These are phyloP conservation scores for Lasius platythorax DNA, from an alignment of 2,888 invertebrate genomes.

Conservation along the genomic window DNA sequence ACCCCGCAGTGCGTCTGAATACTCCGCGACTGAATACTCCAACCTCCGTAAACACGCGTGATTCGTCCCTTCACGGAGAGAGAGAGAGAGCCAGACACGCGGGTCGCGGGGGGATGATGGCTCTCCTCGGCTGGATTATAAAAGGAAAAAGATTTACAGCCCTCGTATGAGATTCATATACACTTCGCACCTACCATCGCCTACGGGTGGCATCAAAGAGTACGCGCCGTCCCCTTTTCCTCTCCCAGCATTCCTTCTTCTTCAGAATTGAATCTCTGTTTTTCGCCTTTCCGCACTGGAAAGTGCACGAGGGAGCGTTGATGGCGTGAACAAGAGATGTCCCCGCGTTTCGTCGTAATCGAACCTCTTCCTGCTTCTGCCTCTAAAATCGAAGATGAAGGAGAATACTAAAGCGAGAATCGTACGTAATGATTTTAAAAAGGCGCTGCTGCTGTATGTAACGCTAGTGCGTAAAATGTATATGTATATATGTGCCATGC, in stretches of 20 bases:
- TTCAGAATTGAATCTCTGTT: conserved; percentile 38
- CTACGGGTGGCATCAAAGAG: conserved; percentile 79
- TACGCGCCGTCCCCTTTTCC: conserved; percentile 46
- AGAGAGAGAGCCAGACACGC: conserved; percentile 28
- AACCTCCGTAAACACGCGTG: conserved; percentile 71
- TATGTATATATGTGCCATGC: neutral
- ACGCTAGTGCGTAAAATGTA: conserved; percentile 9
- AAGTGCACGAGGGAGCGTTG: conserved; percentile 64
- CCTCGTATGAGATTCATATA: conserved; percentile 81
- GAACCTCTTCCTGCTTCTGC: conserved; percentile 71
- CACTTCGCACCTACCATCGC: conserved; percentile 79
- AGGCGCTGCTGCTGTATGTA: neutral
- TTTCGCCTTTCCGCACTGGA: conserved; percentile 57
- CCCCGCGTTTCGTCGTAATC: conserved; percentile 70
- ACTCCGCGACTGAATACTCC: conserved; percentile 66
- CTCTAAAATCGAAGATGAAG: conserved; percentile 61
- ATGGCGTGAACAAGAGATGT: conserved; percentile 70
- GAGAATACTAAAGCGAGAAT: conserved; percentile 22
- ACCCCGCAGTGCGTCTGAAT: conserved; percentile 75
- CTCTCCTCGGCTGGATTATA: conserved; percentile 64
- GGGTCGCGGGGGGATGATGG: neutral
- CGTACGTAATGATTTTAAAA: neutral
- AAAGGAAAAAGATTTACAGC: conserved; percentile 78
- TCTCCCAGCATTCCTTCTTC: conserved; percentile 18
- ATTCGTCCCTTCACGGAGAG: conserved; percentile 62